Evolutionary conservation across 2,888 invertebrate species (phyloP).

Genomic region (Augochlorella aurata): DNA sequence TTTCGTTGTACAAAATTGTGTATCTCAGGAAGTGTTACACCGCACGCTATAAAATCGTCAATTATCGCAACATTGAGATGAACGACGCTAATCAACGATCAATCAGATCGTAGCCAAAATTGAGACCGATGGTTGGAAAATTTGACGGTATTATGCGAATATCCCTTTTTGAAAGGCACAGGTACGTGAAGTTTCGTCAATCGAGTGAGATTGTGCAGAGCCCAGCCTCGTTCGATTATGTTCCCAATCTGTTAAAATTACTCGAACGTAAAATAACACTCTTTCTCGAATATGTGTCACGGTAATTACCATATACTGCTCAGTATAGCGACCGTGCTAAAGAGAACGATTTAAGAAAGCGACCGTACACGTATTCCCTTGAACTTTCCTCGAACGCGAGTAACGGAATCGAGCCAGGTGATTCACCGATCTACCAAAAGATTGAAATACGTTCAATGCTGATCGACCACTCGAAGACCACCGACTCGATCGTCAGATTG

Average conservation of each 20-base stretch:
- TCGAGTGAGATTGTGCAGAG: conserved; percentile 8
- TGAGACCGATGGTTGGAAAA: background rate
- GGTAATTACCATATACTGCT: conserved; percentile 61
- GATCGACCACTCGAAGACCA: background rate
- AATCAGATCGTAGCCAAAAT: background rate
- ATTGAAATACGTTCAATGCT: background rate
- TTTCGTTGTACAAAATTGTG: background rate
- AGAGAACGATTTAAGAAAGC: conserved; percentile 51
- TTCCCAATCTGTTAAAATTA: conserved; percentile 49
- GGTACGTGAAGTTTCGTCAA: background rate
- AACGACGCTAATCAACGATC: conserved; percentile 31
- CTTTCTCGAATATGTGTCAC: conserved; percentile 33
- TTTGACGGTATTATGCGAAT: background rate
- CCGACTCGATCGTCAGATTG: background rate
- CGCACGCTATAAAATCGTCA: conserved; percentile 21
- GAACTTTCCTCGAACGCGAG: conserved; percentile 59
- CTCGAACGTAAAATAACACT: conserved; percentile 53
- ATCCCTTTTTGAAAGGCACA: background rate
- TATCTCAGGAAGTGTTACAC: background rate
- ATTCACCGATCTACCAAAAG: conserved; percentile 44
- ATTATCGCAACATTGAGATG: conserved; percentile 34
- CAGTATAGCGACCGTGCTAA: conserved; percentile 34
- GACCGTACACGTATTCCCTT: conserved; percentile 47
- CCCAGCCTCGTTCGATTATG: conserved; percentile 36
- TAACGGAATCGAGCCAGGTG: conserved; percentile 54